phyloP scores from a whole-genome alignment of 2,888 invertebrate genomes.

The Candidula unifasciata region DNA sequence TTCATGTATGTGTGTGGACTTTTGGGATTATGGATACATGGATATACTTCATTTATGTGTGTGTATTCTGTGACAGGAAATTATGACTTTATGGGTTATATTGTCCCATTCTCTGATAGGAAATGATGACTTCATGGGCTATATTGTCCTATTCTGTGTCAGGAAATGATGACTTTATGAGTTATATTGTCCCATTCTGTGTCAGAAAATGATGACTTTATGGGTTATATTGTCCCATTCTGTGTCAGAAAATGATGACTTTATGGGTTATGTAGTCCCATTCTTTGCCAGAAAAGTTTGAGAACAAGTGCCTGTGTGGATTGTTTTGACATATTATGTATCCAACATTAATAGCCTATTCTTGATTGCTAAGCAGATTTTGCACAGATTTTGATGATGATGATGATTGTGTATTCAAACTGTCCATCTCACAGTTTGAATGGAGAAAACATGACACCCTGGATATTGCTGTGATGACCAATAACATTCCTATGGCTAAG shows the following conservation, averaged over 20 bases:
- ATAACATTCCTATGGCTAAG: slow-evolving; percentile 91
- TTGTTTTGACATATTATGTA: too few relatives aligned
- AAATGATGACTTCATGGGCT: not conserved
- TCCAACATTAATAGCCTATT: too few relatives aligned
- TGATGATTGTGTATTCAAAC: too few relatives aligned
- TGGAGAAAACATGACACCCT: slow-evolving; percentile 91
- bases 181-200: not conserved
- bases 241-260: too few relatives aligned
- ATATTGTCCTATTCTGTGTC: not conserved
- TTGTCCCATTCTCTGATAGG: not conserved
- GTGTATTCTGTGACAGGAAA: not conserved
- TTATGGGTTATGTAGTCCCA: too few relatives aligned
- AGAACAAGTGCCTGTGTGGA: too few relatives aligned
- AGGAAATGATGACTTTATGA: not conserved
- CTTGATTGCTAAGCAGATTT: too few relatives aligned
- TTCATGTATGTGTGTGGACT: not conserved
- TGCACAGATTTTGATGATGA: too few relatives aligned
- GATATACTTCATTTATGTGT: not conserved
- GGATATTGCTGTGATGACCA: slow-evolving; percentile 94
- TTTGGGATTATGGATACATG: not conserved
- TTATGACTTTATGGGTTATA: not conserved
- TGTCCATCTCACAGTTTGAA: slow-evolving; percentile 84
- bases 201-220: not conserved
- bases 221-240: too few relatives aligned
- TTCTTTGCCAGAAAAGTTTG: not conserved